Percentiles rank a stretch among this genome's conserved stretches.
Evolutionary conservation across 2,797 vertebrate species (phyloP).

Genomic region (Falco berigora): DNA sequence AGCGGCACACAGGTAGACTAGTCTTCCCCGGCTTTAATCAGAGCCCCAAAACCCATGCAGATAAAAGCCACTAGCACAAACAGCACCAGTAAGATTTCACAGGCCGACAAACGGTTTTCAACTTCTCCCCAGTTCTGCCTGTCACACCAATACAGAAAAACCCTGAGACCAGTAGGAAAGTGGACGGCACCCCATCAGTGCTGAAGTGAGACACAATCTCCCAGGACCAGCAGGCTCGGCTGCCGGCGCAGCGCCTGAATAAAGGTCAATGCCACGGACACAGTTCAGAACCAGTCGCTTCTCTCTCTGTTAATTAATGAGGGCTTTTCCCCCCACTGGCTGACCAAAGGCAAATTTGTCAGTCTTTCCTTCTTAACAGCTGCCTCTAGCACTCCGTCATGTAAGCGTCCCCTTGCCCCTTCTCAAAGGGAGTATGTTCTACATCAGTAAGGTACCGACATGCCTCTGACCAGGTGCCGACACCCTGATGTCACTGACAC

Average conservation of each 20-base stretch:
- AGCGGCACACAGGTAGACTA: not conserved
- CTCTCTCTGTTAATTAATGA: not conserved
- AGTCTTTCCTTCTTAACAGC: not conserved
- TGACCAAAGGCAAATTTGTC: not conserved
- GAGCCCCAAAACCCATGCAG: not conserved
- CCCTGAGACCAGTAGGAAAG: not conserved
- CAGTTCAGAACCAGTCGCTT: not conserved
- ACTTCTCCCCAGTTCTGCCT: not conserved
- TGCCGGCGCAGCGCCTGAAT: not conserved
- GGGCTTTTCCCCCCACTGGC: fast-evolving
- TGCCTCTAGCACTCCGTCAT: not conserved
- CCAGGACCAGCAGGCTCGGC: not conserved
- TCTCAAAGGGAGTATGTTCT: not conserved
- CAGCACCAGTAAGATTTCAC: not conserved
- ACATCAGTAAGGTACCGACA: not conserved
- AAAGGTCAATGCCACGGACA: fast-evolving
- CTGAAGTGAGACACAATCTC: not conserved
- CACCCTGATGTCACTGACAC: not conserved
- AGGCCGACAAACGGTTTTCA: not conserved
- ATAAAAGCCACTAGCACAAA: not conserved
- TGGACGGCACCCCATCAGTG: fast-evolving
- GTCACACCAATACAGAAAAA: not conserved
- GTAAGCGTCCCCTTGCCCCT: not conserved
- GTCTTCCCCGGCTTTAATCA: not conserved
- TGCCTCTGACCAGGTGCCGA: not conserved